Conservation (phyloP, 2,888 invertebrate species). For the Tanytarsus gracilentus region DNA sequence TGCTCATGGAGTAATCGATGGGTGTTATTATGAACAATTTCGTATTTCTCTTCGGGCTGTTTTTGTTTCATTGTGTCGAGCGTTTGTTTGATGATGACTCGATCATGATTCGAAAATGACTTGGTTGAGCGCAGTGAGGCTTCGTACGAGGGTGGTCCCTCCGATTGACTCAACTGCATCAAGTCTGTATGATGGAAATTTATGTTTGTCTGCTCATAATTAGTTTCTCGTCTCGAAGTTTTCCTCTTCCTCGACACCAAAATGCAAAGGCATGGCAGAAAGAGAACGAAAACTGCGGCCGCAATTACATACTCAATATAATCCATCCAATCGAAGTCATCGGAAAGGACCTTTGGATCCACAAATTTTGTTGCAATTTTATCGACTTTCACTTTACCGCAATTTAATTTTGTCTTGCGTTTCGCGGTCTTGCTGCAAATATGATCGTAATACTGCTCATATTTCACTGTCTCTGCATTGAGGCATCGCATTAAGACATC, state of each 20-base stretch:
- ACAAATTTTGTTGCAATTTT: constrained; percentile 36
- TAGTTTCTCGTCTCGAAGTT: not conserved
- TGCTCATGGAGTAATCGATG: constrained; percentile 34
- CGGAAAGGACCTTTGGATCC: constrained; percentile 35
- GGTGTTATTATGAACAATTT: constrained; percentile 34
- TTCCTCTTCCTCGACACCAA: not conserved
- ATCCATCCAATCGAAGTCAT: constrained; percentile 18
- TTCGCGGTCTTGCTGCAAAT: constrained; percentile 37
- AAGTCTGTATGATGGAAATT: constrained; percentile 15
- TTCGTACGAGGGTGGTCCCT: constrained; percentile 26
- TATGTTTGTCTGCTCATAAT: not conserved
- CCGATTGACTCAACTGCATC: constrained; percentile 4
- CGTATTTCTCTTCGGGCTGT: constrained; percentile 36
- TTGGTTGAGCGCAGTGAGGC: constrained; percentile 24
- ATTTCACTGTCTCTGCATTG: constrained; percentile 37
- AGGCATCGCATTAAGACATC: constrained; percentile 36
- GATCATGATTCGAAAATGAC: constrained; percentile 35
- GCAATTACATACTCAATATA: not conserved
- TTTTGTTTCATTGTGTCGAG: constrained; percentile 35
- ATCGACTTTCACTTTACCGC: constrained; percentile 34
- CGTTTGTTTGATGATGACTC: constrained; percentile 35
- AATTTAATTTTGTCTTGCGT: constrained; percentile 33
- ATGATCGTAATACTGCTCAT: constrained; percentile 37
- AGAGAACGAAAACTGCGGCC: not conserved
- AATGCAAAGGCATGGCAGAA: not conserved